Percentiles rank a stretch among this genome's conserved stretches.
Evolutionary conservation across 2,113 vertebrate species (phyloP).

Genomic region (Equus przewalskii): DNA sequence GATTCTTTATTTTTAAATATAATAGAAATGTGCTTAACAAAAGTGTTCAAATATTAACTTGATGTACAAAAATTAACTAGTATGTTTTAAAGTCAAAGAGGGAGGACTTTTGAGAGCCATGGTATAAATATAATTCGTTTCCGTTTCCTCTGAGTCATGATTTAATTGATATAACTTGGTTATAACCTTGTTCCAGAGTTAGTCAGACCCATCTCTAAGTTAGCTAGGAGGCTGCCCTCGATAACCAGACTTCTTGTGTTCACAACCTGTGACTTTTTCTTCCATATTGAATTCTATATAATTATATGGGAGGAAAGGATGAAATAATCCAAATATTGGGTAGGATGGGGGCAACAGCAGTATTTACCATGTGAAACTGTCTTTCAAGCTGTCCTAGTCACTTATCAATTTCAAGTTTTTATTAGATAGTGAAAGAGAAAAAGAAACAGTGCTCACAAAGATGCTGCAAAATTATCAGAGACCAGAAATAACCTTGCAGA

Average conservation of each 20-base stretch:
- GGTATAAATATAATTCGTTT: conserved; percentile 68
- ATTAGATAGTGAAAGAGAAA: background rate
- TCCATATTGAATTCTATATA: background rate
- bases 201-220: conserved; percentile 40
- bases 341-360: background rate
- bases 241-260: background rate
- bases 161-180: conserved; percentile 61
- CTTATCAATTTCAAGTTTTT: background rate
- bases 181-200: conserved; percentile 37
- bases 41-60: conserved; percentile 40
- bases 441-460: background rate
- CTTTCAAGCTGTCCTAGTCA: background rate
- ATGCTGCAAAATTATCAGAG: background rate
- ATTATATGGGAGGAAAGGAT: background rate
- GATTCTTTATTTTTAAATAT: conserved; percentile 46
- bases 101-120: conserved; percentile 50
- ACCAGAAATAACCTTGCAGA: background rate
- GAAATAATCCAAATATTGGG: background rate
- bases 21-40: conserved; percentile 30
- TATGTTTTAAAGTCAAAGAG: conserved; percentile 62
- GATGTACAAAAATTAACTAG: background rate
- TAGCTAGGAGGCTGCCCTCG: background rate
- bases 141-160: conserved; percentile 57
- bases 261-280: background rate
- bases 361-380: background rate